phyloP scores from a whole-genome alignment of 53 echinoderm and acorn worm genomes.

The Paracentrotus lividus region DNA sequence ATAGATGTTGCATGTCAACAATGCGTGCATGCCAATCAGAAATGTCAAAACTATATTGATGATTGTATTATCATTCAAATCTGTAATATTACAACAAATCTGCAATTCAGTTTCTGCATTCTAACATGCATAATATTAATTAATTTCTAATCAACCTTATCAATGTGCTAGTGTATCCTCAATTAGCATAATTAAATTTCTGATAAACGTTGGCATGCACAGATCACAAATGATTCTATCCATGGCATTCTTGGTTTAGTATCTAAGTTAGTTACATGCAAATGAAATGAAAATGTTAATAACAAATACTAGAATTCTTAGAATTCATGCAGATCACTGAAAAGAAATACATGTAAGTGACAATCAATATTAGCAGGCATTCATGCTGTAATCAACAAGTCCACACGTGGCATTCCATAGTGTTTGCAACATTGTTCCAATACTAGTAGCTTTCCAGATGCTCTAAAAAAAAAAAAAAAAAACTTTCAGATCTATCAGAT shows the following conservation, averaged over 20 bases:
- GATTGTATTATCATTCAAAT: background rate
- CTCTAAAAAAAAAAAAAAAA: too few relatives aligned
- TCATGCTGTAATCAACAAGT: constrained; percentile 36
- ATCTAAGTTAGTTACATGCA: constrained; percentile 28
- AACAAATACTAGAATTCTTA: constrained; percentile 6
- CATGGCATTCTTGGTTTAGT: background rate
- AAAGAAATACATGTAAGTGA: background rate
- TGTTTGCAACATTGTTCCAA: background rate
- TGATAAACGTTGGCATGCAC: constrained; percentile 14
- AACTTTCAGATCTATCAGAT: background rate
- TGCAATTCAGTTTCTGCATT: background rate
- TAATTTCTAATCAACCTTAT: background rate
- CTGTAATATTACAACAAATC: background rate
- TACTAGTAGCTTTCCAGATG: background rate
- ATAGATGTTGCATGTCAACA: background rate
- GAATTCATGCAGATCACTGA: constrained; percentile 44
- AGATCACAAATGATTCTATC: background rate
- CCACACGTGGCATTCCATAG: constrained; percentile 35
- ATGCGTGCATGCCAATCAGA: background rate
- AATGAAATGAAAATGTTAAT: background rate
- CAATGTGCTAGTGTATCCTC: background rate
- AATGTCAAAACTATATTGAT: background rate
- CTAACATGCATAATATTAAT: constrained; percentile 3
- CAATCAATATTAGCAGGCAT: constrained; percentile 25
- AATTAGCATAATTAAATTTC: background rate